Percentiles rank a stretch among this genome's conserved stretches.
These are phyloP conservation scores for Gouania willdenowi DNA, from an alignment of 2,797 vertebrate species.

Conservation along the genomic window DNA sequence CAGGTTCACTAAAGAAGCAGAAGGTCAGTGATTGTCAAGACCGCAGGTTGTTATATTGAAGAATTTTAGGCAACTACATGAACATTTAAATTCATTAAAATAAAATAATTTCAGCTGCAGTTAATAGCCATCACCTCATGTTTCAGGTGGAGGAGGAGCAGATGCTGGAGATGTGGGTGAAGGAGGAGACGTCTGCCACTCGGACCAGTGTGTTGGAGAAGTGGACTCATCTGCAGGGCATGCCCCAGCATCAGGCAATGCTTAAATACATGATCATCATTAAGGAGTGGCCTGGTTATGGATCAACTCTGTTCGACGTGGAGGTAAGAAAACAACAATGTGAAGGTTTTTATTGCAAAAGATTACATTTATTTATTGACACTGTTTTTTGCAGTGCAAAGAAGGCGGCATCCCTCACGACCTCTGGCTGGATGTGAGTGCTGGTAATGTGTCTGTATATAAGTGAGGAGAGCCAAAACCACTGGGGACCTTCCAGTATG, in stretches of 20 bases:
- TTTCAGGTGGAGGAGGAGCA: slow-evolving; percentile 85
- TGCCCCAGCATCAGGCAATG: slow-evolving; percentile 92
- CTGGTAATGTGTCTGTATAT: slow-evolving; percentile 89
- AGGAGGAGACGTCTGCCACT: slow-evolving; percentile 90
- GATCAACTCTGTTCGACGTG: slow-evolving; percentile 91
- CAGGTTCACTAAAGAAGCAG: slow-evolving; percentile 90
- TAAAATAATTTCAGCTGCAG: neutral
- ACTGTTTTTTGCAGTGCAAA: slow-evolving; percentile 78
- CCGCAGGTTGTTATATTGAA: too few relatives aligned
- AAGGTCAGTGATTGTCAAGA: slow-evolving; percentile 57
- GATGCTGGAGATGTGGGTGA: slow-evolving; percentile 98
- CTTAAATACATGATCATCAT: slow-evolving; percentile 89
- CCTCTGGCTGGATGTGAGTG: slow-evolving; percentile 90
- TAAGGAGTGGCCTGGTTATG: slow-evolving; percentile 92
- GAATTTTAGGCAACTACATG: too few relatives aligned
- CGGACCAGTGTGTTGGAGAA: slow-evolving; percentile 88
- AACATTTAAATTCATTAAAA: too few relatives aligned
- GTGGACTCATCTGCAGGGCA: slow-evolving; percentile 86
- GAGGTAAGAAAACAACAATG: slow-evolving; percentile 61
- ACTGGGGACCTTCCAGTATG: slow-evolving; percentile 90
- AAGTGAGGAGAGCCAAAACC: slow-evolving; percentile 90
- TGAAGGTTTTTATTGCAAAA: neutral
- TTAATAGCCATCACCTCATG: neutral
- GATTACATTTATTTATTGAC: neutral
- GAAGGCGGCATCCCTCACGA: slow-evolving; percentile 93